Evolutionary conservation across 2,113 vertebrate genomes (phyloP).

Genomic region (Brachyistius frenatus): DNA sequence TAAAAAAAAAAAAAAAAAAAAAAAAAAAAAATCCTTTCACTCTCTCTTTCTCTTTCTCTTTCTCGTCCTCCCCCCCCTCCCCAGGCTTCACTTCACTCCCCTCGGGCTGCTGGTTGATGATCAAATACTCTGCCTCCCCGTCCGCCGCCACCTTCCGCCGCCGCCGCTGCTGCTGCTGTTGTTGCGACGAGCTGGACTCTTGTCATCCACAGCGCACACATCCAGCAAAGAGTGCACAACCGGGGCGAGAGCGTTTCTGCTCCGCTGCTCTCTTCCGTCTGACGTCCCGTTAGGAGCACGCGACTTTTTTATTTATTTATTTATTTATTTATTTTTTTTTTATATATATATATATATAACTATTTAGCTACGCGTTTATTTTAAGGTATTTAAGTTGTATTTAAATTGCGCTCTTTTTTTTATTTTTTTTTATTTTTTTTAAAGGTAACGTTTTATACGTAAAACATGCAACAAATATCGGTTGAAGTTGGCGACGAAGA

Average conservation of each 20-base stretch:
- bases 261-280: background rate
- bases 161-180: slow-evolving; percentile 59
- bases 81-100: slow-evolving; percentile 37
- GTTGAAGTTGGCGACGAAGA: too few species aligned
- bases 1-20: too few species aligned
- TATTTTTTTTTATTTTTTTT: too few species aligned
- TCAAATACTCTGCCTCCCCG: slow-evolving; percentile 34
- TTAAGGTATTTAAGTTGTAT: too few species aligned
- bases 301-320: background rate
- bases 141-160: slow-evolving; percentile 37
- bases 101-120: slow-evolving; percentile 49
- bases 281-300: too few species aligned
- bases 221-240: slow-evolving; percentile 54
- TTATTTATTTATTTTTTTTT: background rate
- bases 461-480: too few species aligned
- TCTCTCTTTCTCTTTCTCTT: background rate
- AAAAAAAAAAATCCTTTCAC: slow-evolving; percentile 48
- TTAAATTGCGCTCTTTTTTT: too few species aligned
- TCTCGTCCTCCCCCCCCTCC: background rate
- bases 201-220: slow-evolving; percentile 70
- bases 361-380: too few species aligned
- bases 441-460: too few species aligned
- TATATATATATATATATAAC: too few species aligned
- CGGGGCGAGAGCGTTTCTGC: background rate
- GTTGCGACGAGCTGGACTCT: slow-evolving; percentile 62